phyloP scores from a whole-genome alignment of 2,797 vertebrate species.

The Ctenopoma multispine region DNA sequence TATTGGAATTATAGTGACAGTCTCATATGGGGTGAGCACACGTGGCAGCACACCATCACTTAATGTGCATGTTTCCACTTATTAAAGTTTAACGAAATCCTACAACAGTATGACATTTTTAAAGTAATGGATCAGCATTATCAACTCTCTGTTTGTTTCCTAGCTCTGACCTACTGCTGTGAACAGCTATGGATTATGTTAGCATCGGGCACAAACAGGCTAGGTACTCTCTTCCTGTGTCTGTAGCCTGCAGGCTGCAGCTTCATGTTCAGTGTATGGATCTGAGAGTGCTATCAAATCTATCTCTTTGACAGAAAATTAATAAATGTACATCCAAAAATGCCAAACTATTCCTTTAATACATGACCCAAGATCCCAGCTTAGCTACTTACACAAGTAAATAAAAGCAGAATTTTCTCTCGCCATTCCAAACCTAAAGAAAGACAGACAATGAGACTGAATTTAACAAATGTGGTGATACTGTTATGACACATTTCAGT shows the following conservation, averaged over 20 bases:
- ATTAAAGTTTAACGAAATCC: constrained; percentile 47
- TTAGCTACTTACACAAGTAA: constrained; percentile 73
- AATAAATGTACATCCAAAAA: neutral
- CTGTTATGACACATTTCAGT: constrained; percentile 40
- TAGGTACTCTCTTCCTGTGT: neutral
- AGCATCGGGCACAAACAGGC: neutral
- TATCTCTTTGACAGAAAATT: neutral
- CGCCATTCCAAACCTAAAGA: constrained; percentile 70
- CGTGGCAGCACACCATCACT: neutral
- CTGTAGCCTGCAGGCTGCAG: neutral
- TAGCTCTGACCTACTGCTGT: too few species aligned
- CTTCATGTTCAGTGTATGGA: neutral
- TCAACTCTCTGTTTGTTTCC: neutral
- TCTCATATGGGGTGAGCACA: constrained; percentile 14
- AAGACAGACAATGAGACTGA: constrained; percentile 33
- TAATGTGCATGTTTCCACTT: constrained; percentile 23
- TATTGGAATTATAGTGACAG: constrained; percentile 12
- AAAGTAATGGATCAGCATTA: neutral
- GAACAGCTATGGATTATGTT: constrained; percentile 14
- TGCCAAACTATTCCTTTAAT: neutral
- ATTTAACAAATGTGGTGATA: neutral
- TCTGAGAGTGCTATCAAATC: neutral
- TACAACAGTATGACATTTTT: constrained; percentile 10
- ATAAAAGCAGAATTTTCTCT: constrained; percentile 58
- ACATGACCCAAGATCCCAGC: constrained; percentile 9